Conservation (phyloP, 2,113 vertebrate genomes). For the Accipiter virgatus region DNA sequence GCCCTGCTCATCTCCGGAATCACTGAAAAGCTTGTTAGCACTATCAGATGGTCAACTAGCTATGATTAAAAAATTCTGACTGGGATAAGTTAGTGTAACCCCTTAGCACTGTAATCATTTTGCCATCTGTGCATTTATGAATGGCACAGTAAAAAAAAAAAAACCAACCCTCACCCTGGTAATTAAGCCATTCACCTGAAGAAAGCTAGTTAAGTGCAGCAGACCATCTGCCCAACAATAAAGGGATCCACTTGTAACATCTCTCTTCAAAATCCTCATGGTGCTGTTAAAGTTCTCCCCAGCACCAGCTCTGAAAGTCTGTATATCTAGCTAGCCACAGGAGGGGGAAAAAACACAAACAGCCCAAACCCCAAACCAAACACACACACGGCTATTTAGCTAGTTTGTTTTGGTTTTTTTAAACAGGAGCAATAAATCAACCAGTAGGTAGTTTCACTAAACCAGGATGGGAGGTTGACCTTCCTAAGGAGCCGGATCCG, state of each 20-base stretch:
- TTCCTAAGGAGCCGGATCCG: not conserved
- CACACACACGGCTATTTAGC: not conserved
- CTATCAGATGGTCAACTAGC: not conserved
- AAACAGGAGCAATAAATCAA: not conserved
- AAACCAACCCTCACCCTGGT: no score
- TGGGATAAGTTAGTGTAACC: fast-evolving
- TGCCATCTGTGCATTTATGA: not conserved
- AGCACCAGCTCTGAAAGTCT: not conserved
- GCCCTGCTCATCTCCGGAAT: not conserved
- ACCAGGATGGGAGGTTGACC: not conserved
- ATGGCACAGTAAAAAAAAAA: not conserved
- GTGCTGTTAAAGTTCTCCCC: not conserved
- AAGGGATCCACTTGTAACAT: not conserved
- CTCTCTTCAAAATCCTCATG: not conserved
- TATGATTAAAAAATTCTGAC: not conserved
- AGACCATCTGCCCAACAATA: not conserved
- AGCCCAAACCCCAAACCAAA: not conserved
- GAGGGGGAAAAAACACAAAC: not conserved
- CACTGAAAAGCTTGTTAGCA: not conserved
- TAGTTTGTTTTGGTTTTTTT: not conserved
- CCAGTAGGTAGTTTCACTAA: not conserved
- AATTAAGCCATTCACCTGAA: not conserved
- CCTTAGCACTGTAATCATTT: not conserved
- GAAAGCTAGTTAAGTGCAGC: not conserved
- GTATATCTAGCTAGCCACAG: not conserved